phyloP scores from a whole-genome alignment of 2,113 vertebrate species.

The Electrona antarctica region DNA sequence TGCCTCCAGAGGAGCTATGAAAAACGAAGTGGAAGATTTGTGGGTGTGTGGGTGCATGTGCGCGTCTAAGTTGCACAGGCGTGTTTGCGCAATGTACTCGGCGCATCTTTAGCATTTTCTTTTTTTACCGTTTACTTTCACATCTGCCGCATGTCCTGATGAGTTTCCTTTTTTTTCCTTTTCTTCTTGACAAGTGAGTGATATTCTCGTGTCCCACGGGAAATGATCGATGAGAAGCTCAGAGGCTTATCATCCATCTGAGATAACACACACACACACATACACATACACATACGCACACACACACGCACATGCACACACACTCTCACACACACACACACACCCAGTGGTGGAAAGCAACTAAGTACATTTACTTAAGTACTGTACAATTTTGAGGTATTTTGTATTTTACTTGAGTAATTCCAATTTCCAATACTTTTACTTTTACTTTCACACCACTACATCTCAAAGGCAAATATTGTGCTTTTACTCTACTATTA shows the following conservation, averaged over 20 bases:
- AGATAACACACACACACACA: neutral
- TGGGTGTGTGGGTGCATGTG: slow-evolving; percentile 32
- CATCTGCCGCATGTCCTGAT: slow-evolving; percentile 24
- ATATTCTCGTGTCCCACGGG: slow-evolving; percentile 38
- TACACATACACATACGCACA: too few species aligned
- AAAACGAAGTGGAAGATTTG: slow-evolving; percentile 14
- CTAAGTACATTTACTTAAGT: too few species aligned
- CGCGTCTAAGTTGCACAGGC: slow-evolving; percentile 8
- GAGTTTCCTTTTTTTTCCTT: slow-evolving; percentile 5
- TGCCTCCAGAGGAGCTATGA: slow-evolving; percentile 15
- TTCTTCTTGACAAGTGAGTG: slow-evolving; percentile 47
- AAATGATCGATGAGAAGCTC: slow-evolving; percentile 55
- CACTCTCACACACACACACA: too few species aligned
- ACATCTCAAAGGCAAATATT: too few species aligned
- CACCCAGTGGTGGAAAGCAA: too few species aligned
- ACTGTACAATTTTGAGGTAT: too few species aligned
- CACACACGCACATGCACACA: too few species aligned
- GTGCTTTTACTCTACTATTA: too few species aligned
- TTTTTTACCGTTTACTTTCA: neutral
- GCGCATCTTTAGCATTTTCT: too few species aligned
- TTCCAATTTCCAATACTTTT: too few species aligned
- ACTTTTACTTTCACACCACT: too few species aligned
- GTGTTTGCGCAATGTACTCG: neutral
- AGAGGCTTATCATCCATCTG: slow-evolving; percentile 49
- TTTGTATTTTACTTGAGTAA: too few species aligned